Evolutionary conservation across 1,140 invertebrate genomes (phyloP), one percentile per base, ranked within the genome.

Genomic region (Heliconius nattereri): DNA sequence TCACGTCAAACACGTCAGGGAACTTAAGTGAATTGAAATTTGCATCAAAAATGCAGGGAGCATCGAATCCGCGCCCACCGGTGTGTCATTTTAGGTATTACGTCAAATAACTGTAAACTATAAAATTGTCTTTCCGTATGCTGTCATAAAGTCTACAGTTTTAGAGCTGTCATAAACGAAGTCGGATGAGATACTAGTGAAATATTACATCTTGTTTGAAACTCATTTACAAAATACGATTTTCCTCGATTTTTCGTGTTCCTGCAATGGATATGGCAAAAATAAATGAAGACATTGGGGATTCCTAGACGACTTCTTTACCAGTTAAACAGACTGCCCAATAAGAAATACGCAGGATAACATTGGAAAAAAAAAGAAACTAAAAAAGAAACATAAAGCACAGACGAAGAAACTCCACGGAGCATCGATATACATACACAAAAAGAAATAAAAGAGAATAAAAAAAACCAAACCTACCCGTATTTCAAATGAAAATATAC

Each of bases 121-220:
- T 76, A 70, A 70, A 76, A 76, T 60, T 19, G 66, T 76, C 54
- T n/a, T 60, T 52, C 75, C 60, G 66, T 76, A 71, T 26, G 35
- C 60, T 20, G 2, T 66, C 75, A 20, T 76, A 76, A 70, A 76
- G 52, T 32, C 35, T 23, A 54, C 8, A 40, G 16, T 76, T 60
- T 26, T 70, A 71, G 20, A 37, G 20, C n/a, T 20, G 57, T 76
- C 75, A 37, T 76, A 76, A 76, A 76, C 32, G 26, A 70, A 45
- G n/a, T 40, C 60, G n/a, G 75, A 40, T 29, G 20, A 66, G 26
- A 23, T 16, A 29, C 75, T 76, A 70, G 75, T 76, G n/a, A 20
- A 60, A 76, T 35, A 35, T 7, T 76, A 76, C 45, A 76, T 26
- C 60, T 70, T 29, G 75, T 19, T 49, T 76, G 66, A 37, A 49